Percentiles rank a stretch among this genome's conserved stretches.
These are phyloP conservation scores for Meriones psammophilus DNA, from an alignment of 2,797 vertebrate genomes.

Conservation along the genomic window DNA sequence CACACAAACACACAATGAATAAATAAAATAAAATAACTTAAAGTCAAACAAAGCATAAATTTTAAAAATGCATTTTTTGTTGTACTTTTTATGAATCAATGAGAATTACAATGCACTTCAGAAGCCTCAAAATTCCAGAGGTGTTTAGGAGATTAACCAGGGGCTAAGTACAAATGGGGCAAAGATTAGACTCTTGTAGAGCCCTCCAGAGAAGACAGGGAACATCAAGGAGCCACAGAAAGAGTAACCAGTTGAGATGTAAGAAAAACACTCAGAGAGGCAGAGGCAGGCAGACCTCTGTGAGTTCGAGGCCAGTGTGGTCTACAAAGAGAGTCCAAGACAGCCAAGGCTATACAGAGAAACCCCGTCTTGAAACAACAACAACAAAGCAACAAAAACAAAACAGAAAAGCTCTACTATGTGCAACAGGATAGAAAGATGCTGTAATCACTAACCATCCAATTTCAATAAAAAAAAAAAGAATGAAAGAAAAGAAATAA, in stretches of 20 bases:
- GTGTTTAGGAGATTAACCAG: not conserved
- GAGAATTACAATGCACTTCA: conserved; percentile 59
- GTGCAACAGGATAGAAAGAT: too few species aligned
- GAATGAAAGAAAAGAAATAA: not conserved
- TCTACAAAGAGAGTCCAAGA: too few species aligned
- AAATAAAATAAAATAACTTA: not conserved
- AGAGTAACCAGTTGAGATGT: conserved; percentile 32
- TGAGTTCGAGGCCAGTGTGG: too few species aligned
- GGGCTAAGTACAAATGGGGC: not conserved
- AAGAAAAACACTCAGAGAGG: not conserved
- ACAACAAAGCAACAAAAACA: too few species aligned
- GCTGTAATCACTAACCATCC: too few species aligned
- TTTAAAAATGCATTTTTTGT: conserved; percentile 28
- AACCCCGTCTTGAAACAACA: too few species aligned
- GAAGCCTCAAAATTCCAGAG: conserved; percentile 29
- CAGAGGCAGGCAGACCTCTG: too few species aligned
- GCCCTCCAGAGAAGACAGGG: not conserved
- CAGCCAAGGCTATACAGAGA: too few species aligned
- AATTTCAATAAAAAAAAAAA: not conserved
- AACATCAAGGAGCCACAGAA: not conserved
- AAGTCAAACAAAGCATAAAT: not conserved
- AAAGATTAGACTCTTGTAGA: not conserved
- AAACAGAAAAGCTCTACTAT: not conserved
- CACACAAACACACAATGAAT: not conserved
- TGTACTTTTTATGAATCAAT: conserved; percentile 23